Evolutionary conservation across 2,797 vertebrate species (phyloP), one percentile per base, ranked within the genome.

Genomic region (Lepilemur septentrionalis): DNA sequence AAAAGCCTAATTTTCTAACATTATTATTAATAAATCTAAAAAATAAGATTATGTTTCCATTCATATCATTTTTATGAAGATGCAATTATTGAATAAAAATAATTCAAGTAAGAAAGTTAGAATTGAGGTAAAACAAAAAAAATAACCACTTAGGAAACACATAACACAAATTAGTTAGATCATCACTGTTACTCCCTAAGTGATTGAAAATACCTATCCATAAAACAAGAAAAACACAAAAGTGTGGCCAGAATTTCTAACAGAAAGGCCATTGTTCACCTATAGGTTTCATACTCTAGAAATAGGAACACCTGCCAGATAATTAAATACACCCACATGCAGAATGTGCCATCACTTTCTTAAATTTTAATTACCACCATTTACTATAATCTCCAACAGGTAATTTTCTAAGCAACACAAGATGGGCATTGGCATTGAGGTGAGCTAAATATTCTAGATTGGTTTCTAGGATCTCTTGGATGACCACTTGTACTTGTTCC

Each of bases 271-370:
- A 96, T 94, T 96, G 96, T 97, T 97, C 79, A 97, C n/a, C 69
- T 70, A 1, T 41, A 92, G 89, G 72, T 86, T 86, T 94, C 76
- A 48, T 72, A 89, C 69, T 96, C 96, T 25, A 94, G 73, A 93
- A 93, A 92, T 23, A 85, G n/a, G 82, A 96, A 93, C 89, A 93
- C 43, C 90, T 89, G 95, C 96, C 97, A 97, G 95, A 50, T 97
- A 94, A 94, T 97, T 97, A 97, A 96, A 95, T 80, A 96, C 94
- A 96, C 97, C 96, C 94, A 98, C 96, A 94, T 14, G 72, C 82
- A 89, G 73, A 91, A 89, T 93, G 57, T 63, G 93, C 94, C 91
- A 91, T 22, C 20, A 67, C 15, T 70, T 92, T 90, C 78, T 78
- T 55, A 20, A 82, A 65, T 63, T 90, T 95, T 92, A 98, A 98